These are phyloP conservation scores for Drosophila truncata DNA, from an alignment of 1,140 invertebrate species.

Conservation along the genomic window DNA sequence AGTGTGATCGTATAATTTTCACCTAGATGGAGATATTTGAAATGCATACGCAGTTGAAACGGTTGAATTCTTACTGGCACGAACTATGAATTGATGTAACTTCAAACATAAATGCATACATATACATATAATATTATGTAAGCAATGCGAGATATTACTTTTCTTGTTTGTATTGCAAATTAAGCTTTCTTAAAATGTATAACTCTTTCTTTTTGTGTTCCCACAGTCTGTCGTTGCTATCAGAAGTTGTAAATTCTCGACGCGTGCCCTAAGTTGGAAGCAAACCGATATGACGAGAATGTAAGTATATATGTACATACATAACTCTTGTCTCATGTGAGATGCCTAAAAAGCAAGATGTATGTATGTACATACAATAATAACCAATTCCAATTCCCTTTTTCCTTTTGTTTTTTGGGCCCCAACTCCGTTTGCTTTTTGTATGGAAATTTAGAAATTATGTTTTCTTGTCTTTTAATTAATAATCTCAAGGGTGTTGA, in stretches of 20 bases:
- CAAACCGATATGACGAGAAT: conserved; percentile 11
- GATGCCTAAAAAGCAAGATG: not conserved
- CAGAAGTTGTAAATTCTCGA: not conserved
- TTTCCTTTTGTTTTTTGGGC: conserved; percentile 9
- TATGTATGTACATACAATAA: conserved; percentile 3
- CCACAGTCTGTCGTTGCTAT: not conserved
- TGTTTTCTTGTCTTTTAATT: conserved; percentile 84
- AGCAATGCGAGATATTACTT: not conserved
- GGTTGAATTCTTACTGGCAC: too few relatives aligned
- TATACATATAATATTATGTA: not conserved
- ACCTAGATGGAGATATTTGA: not conserved
- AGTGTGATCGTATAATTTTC: not conserved
- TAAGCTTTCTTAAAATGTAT: not conserved
- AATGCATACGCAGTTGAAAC: not conserved
- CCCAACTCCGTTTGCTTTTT: conserved; percentile 20
- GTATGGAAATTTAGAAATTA: conserved; percentile 77
- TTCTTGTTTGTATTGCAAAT: not conserved
- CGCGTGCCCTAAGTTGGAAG: not conserved
- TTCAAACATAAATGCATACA: not conserved
- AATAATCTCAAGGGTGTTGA: conserved; percentile 75
- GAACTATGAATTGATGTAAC: not conserved
- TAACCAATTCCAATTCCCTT: conserved; percentile 33
- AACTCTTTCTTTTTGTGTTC: not conserved
- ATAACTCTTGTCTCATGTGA: conserved; percentile 1
- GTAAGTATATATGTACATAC: not conserved